Conservation (phyloP, 92 coral and sea anemone species). For the Zoanthus sociatus region DNA sequence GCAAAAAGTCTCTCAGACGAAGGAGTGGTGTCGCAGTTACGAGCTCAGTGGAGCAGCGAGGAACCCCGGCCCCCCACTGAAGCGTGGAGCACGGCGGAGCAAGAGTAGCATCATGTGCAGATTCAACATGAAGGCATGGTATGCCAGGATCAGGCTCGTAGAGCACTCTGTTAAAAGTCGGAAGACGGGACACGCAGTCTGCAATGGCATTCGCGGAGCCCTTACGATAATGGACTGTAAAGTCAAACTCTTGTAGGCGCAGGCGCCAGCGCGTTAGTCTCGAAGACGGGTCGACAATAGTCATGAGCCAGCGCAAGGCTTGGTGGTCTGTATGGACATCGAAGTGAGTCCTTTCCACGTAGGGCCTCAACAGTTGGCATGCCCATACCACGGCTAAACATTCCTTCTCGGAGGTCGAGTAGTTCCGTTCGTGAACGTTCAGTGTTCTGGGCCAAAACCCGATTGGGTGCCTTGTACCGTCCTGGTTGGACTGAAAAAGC, state of each 20-base stretch:
- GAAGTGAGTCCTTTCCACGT: background rate
- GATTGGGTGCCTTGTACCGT: background rate
- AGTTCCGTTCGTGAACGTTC: background rate
- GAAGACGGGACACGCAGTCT: too few relatives aligned
- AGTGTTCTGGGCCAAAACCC: background rate
- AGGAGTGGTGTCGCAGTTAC: too few relatives aligned
- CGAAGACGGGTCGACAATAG: background rate
- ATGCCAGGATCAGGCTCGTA: too few relatives aligned
- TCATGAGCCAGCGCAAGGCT: background rate
- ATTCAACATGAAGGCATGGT: too few relatives aligned
- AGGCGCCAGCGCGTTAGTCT: background rate
- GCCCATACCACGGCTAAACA: background rate
- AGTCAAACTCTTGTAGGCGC: conserved; percentile 6
- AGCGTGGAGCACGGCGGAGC: too few relatives aligned
- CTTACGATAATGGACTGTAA: too few relatives aligned
- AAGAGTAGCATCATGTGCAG: too few relatives aligned
- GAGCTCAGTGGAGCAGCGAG: too few relatives aligned
- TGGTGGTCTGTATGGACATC: background rate
- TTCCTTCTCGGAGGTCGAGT: background rate
- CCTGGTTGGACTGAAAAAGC: background rate
- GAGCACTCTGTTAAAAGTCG: too few relatives aligned
- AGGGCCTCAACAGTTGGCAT: background rate
- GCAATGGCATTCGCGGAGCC: too few relatives aligned
- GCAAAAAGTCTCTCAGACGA: too few relatives aligned
- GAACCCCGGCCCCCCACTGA: too few relatives aligned